These are phyloP conservation scores for Pomacea maculata DNA, from an alignment of 1,140 invertebrate genomes.

Conservation along the genomic window DNA sequence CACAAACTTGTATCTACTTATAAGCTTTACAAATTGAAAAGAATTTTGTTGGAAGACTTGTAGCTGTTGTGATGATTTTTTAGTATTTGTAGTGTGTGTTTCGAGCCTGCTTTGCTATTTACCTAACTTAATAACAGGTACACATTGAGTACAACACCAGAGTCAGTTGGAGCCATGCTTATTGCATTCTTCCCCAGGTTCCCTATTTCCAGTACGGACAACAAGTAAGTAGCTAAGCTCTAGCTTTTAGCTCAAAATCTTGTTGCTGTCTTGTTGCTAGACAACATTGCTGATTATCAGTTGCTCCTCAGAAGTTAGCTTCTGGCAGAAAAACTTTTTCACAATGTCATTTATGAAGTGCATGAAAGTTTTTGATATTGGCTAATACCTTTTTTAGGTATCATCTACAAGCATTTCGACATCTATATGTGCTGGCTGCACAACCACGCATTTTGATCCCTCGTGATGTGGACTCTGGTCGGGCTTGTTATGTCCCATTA, in stretches of 20 bases:
- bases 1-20: too few species aligned
- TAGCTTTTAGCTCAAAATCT: too few species aligned
- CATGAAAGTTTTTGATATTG: not conserved
- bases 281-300: not conserved
- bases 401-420: conserved; percentile 93
- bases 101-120: not conserved
- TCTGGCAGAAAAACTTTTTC: not conserved
- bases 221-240: conserved; percentile 71
- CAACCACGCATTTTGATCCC: conserved; percentile 89
- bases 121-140: conserved; percentile 68
- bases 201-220: conserved; percentile 95
- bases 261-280: not conserved
- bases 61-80: not conserved
- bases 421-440: conserved; percentile 92
- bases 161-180: conserved; percentile 86
- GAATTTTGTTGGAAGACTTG: not conserved
- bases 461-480: conserved; percentile 79
- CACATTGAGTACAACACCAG: conserved; percentile 84
- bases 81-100: not conserved
- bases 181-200: conserved; percentile 97
- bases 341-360: not conserved
- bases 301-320: not conserved
- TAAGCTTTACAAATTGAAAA: too few species aligned
- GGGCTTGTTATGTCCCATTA: conserved; percentile 80
- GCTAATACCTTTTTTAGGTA: conserved; percentile 71